A percentile compares a stretch with the other conserved stretches of the same genome.
phyloP scores from a whole-genome alignment of 1,140 invertebrate species.

The Chironomus striatipennis region DNA sequence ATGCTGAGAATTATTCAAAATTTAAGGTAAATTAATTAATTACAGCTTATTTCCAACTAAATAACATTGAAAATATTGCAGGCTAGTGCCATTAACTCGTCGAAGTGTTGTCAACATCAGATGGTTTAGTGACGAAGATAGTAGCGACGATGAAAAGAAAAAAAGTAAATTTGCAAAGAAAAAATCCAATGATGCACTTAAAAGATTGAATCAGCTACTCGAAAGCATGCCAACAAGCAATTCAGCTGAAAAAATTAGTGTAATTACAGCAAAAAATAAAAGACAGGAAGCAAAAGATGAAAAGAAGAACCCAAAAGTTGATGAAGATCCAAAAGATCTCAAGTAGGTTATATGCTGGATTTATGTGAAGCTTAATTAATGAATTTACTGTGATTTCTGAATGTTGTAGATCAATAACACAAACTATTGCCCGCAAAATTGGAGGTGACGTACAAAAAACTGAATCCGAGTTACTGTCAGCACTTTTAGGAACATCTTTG shows the following conservation, averaged over 20 bases:
- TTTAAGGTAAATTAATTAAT: neutral
- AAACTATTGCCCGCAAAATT: conserved; percentile 30
- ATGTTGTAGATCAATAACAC: neutral
- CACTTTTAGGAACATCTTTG: conserved; percentile 44
- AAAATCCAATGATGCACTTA: neutral
- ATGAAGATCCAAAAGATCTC: neutral
- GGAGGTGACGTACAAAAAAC: conserved; percentile 54
- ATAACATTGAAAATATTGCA: neutral
- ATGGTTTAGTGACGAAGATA: neutral
- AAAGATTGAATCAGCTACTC: neutral
- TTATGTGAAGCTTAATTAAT: neutral
- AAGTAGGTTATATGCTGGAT: neutral
- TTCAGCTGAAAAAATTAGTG: neutral
- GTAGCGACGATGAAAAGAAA: neutral
- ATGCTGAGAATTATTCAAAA: neutral
- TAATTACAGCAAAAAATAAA: neutral
- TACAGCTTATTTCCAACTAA: neutral
- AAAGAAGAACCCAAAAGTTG: neutral
- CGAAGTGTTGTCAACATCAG: neutral
- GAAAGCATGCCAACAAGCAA: neutral
- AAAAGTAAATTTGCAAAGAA: neutral
- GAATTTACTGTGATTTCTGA: neutral
- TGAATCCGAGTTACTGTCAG: conserved; percentile 57
- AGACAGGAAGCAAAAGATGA: neutral
- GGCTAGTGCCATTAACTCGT: neutral